These are phyloP conservation scores for Parnassius glacialis DNA, from an alignment of 2,888 invertebrate species.

Conservation along the genomic window DNA sequence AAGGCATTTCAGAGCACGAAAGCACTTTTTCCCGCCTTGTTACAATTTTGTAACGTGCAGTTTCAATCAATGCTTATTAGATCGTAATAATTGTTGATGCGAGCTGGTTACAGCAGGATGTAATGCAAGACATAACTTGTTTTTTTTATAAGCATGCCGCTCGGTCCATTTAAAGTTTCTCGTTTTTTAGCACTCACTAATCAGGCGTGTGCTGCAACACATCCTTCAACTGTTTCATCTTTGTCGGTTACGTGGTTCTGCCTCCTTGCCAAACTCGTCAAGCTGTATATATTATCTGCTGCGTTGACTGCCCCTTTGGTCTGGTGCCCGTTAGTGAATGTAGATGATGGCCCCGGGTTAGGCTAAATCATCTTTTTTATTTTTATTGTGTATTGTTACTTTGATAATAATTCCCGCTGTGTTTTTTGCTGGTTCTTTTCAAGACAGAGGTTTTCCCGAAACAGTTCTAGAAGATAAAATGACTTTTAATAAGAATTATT, in stretches of 20 bases:
- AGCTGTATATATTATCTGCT: too few species aligned
- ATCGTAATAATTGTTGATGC: constrained; percentile 46
- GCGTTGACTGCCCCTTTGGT: too few species aligned
- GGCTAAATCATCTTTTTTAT: too few species aligned
- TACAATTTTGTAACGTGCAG: constrained; percentile 35
- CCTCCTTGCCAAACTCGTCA: constrained; percentile 5
- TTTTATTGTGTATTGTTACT: too few species aligned
- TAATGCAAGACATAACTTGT: constrained; percentile 38
- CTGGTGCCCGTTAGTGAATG: too few species aligned
- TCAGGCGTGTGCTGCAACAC: constrained; percentile 23
- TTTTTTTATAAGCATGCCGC: constrained; percentile 29
- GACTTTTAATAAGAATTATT: too few species aligned
- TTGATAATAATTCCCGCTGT: too few species aligned
- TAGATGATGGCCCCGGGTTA: too few species aligned
- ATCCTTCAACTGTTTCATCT: constrained; percentile 21
- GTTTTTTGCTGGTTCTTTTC: too few species aligned
- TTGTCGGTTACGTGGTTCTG: constrained; percentile 16
- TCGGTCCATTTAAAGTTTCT: constrained; percentile 29
- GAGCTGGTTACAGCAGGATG: constrained; percentile 35
- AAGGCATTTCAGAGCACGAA: constrained; percentile 11
- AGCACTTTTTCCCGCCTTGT: constrained; percentile 21
- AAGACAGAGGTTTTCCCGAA: too few species aligned
- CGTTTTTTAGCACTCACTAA: constrained; percentile 30
- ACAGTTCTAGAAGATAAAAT: too few species aligned
- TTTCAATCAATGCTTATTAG: constrained; percentile 48